Evolutionary conservation across 2,888 invertebrate genomes (phyloP), one percentile per base, ranked within the genome.

Genomic region (Xestobium rufovillosum): DNA sequence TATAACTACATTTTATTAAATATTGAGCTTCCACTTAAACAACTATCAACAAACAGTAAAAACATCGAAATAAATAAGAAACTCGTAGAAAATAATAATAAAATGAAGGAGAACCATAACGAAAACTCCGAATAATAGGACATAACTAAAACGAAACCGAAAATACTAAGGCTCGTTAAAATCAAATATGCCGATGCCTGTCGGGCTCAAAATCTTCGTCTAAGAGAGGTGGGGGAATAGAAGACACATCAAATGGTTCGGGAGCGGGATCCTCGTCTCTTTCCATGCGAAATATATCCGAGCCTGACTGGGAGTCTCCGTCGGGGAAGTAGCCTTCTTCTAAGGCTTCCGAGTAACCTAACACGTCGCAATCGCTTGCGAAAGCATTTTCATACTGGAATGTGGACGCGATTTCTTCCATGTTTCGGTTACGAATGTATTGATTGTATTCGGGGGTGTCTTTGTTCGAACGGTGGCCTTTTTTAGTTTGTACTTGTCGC

Each of bases 161-260:
- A 41, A n/a, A 37, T 28, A 33, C 36, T 33, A 38, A 37, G 28
- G 33, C 36, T 36, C 6, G 25, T 15, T 63, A 63, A 60, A 64
- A 63, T 64, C 63, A 64, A 61, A 65, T 61, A 40, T 63, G 60
- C 47, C 49, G 55, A 26, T 51, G 50, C 36, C 52, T 53, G 35
- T 61, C 65, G 47, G 76, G 74, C 51, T 78, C 79, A 56, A 84
- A 83, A 55, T 82, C 80, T 50, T 85, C 83, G 36, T 78, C 75
- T 53, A 84, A 73, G 45, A 83, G 68, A 35, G 84, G 84, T 35
- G 84, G 84, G n/a, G 84, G 85, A 52, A 84, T 74, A 14, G 76
- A 79, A 19, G 80, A 75, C 12, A 84, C 78, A 54, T 84, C 83
- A 56, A 84, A 80, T 56, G 78, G 78, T 48, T 83, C 84, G n/a